Evolutionary conservation across 2,888 invertebrate genomes (phyloP).

Genomic region (Drosophila neotestacea): DNA sequence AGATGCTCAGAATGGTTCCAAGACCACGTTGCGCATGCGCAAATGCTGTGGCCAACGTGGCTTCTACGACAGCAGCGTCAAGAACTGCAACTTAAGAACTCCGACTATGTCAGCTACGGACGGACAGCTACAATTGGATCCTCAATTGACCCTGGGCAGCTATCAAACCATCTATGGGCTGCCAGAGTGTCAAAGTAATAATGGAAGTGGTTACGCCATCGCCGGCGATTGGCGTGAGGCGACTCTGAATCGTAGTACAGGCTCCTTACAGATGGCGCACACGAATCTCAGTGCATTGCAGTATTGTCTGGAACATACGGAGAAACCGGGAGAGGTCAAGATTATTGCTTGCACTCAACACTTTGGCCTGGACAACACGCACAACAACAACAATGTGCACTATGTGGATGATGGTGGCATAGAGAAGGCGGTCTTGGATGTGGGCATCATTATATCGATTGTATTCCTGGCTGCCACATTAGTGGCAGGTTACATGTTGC

Average conservation of each 20-base stretch:
- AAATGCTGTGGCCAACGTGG: constrained; percentile 91
- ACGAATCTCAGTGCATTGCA: constrained; percentile 65
- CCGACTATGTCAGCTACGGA: neutral
- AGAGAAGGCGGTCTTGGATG: constrained; percentile 91
- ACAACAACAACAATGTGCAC: neutral
- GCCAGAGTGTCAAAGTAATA: constrained; percentile 66
- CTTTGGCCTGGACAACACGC: constrained; percentile 78
- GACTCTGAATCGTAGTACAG: constrained; percentile 53
- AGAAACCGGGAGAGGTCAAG: constrained; percentile 83
- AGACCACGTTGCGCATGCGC: constrained; percentile 81
- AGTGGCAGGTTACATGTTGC: constrained; percentile 91
- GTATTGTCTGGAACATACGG: constrained; percentile 79
- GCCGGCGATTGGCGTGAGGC: constrained; percentile 79
- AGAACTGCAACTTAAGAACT: constrained; percentile 81
- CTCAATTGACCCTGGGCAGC: constrained; percentile 51
- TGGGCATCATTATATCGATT: constrained; percentile 92
- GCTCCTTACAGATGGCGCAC: constrained; percentile 60
- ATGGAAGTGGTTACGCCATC: constrained; percentile 67
- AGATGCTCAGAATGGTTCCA: neutral
- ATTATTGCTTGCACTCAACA: constrained; percentile 89
- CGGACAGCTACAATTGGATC: constrained; percentile 63
- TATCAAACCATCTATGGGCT: constrained; percentile 80
- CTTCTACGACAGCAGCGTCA: constrained; percentile 87
- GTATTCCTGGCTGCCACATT: constrained; percentile 93
- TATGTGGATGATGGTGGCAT: constrained; percentile 65